These are phyloP conservation scores for Carcharodon carcharias DNA, from an alignment of 2,797 vertebrate species.

Conservation along the genomic window DNA sequence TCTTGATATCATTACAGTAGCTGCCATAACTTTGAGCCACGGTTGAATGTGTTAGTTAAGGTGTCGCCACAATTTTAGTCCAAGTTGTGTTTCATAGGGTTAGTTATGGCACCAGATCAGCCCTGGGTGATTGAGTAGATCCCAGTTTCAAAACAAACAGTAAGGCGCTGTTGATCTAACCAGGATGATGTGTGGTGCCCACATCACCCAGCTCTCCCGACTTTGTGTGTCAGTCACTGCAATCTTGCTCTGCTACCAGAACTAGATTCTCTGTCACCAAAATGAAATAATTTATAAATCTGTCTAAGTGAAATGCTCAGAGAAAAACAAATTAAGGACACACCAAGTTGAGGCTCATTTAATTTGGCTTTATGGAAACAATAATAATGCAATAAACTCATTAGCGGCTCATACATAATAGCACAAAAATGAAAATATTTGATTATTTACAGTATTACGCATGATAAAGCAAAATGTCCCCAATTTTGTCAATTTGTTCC, in stretches of 20 bases:
- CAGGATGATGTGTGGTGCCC: not conserved
- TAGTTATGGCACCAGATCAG: not conserved
- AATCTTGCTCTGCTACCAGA: not conserved
- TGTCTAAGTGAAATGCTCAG: not conserved
- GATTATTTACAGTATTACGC: not conserved
- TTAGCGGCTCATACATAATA: not conserved
- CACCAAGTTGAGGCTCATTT: not conserved
- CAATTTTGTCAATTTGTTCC: not conserved
- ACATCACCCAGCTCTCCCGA: not conserved
- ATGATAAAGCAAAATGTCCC: not conserved
- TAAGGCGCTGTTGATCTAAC: not conserved
- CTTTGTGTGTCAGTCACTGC: no score
- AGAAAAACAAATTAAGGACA: not conserved
- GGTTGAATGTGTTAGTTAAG: not conserved
- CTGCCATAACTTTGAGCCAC: not conserved
- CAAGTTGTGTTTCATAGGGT: not conserved
- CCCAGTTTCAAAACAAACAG: not conserved
- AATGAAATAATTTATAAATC: not conserved
- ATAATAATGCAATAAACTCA: slow-evolving; percentile 10
- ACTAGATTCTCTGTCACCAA: not conserved
- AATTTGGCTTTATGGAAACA: not conserved
- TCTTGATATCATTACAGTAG: not conserved
- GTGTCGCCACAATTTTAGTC: not conserved
- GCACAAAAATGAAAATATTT: slow-evolving; percentile 9
- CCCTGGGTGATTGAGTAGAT: not conserved